Base-by-base conservation (phyloP, 2,797 vertebrate genomes). In the Babyrousa celebensis region DNA sequence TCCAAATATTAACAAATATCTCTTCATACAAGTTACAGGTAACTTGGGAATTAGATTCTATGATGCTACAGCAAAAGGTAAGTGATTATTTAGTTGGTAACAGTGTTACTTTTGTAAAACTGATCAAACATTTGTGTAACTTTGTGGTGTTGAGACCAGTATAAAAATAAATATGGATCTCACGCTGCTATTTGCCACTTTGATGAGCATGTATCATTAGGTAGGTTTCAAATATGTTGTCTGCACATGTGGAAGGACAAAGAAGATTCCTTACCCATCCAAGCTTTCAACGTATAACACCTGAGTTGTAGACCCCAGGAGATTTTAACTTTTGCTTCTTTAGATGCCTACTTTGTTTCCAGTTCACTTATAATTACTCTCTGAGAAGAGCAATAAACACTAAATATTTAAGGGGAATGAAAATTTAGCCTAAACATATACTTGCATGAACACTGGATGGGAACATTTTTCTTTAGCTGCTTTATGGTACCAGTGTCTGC, bases 381-480 rank as follows among this genome's bases (percentile, higher is more conserved):
- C 54, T 29, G 48, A 92, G 58, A 85, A 84, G 40, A 91, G 36
- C 43, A 90, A 96, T 80, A 88, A 95, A 85, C 83, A 89, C 63
- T 77, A 82, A 87, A 48, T 56, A 90, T 29, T 93, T 60, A 68
- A 88, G 60, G 54, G 48, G n/a, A 90, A 43, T 85, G 48, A 71
- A 87, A 52, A 74, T 54, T 48, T 23, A 89, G 70, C 54, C 58
- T 83, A 27, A 83, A 85, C 7, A 83, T 74, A 80, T 77, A 77
- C 74, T 94, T 93, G 60, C 62, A 79, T 21, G 58, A 87, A 74
- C 29, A 68, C 0, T 63, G 36, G 62, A 87, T 75, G 91, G 88
- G 92, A 94, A 97, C 96, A 40, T 68, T 94, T 89, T 84, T 72
- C 75, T 91, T 40, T 43, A 85, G 77, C 58, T 87, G 62, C 20